phyloP scores from a whole-genome alignment of 1,140 invertebrate species.

The Limonius californicus region DNA sequence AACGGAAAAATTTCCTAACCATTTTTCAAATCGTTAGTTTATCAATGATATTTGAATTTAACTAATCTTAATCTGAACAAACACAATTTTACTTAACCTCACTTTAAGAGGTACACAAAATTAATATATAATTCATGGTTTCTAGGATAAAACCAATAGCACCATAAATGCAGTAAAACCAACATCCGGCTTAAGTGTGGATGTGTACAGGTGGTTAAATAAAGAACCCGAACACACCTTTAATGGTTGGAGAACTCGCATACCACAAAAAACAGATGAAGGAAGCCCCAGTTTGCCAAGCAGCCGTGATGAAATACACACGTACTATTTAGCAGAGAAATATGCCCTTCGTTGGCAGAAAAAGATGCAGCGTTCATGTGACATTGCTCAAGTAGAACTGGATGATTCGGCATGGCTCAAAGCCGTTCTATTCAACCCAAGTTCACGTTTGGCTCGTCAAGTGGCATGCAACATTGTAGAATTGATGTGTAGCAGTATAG shows the following conservation, averaged over 20 bases:
- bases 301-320: conserved; percentile 16
- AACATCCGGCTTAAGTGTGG: conserved; percentile 62
- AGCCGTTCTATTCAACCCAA: conserved; percentile 85
- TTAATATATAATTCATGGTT: too few species aligned
- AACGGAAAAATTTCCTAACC: too few species aligned
- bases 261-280: conserved; percentile 36
- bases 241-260: conserved; percentile 58
- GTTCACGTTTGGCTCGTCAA: conserved; percentile 81
- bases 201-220: conserved; percentile 71
- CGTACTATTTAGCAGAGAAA: conserved; percentile 70
- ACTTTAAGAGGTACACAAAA: too few species aligned
- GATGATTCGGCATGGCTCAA: conserved; percentile 77
- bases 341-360: conserved; percentile 64
- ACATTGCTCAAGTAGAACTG: conserved; percentile 50
- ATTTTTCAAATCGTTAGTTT: too few species aligned
- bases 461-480: conserved; percentile 87
- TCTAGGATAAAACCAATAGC: conserved; percentile 53
- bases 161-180: conserved; percentile 30
- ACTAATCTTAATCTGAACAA: too few species aligned
- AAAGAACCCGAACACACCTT: conserved; percentile 71
- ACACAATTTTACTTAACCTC: too few species aligned
- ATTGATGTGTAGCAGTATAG: conserved; percentile 70
- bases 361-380: conserved; percentile 27
- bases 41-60: too few species aligned
- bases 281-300: conserved; percentile 26